These are phyloP conservation scores for Sminthurides aquaticus DNA, from an alignment of 2,888 invertebrate species.

Conservation along the genomic window DNA sequence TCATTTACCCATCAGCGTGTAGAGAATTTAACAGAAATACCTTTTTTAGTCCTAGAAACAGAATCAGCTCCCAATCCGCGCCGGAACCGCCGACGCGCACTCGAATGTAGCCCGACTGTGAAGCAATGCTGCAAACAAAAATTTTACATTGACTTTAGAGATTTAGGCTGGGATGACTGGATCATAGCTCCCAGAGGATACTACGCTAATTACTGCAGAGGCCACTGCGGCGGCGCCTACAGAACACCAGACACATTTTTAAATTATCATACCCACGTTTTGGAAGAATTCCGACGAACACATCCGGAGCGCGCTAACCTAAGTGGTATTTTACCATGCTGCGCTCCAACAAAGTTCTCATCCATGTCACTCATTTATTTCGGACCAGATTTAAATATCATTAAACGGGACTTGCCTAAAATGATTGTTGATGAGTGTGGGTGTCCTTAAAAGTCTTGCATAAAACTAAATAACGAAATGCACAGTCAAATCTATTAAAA, in stretches of 20 bases:
- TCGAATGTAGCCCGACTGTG: conserved; percentile 67
- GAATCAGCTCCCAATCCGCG: conserved; percentile 42
- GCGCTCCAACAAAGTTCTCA: conserved; percentile 84
- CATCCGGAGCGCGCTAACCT: conserved; percentile 49
- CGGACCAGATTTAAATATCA: conserved; percentile 79
- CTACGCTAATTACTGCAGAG: conserved; percentile 88
- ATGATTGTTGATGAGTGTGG: conserved; percentile 95
- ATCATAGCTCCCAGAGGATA: conserved; percentile 84
- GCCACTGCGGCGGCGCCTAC: conserved; percentile 70
- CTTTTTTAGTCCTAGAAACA: conserved; percentile 42
- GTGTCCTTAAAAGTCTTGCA: conserved; percentile 72
- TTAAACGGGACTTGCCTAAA: conserved; percentile 87
- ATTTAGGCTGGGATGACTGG: conserved; percentile 92
- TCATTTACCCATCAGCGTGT: not conserved
- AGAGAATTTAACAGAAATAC: conserved; percentile 41
- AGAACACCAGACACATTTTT: conserved; percentile 74
- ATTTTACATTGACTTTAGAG: conserved; percentile 84
- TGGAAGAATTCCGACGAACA: conserved; percentile 77
- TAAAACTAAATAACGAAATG: no score
- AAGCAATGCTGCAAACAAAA: conserved; percentile 80
- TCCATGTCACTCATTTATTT: conserved; percentile 88
- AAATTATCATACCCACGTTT: conserved; percentile 82
- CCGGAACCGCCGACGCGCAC: conserved; percentile 68
- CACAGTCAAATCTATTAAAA: no score
- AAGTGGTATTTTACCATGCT: conserved; percentile 81